These are phyloP conservation scores for Sphaerophoria rueppellii DNA, from an alignment of 2,888 invertebrate genomes.

Conservation along the genomic window DNA sequence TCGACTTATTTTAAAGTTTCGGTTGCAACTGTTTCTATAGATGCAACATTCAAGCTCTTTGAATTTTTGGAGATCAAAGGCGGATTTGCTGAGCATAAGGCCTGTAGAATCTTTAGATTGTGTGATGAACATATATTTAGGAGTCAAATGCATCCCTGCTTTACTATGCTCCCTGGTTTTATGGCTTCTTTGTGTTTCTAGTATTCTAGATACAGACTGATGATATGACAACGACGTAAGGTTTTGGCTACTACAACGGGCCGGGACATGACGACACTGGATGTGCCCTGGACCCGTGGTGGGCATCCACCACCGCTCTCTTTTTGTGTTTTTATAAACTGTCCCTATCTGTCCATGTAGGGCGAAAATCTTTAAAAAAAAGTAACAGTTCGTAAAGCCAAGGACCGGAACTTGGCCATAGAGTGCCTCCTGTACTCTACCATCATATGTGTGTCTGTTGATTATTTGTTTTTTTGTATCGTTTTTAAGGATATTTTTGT, in stretches of 20 bases:
- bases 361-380: constrained; percentile 41
- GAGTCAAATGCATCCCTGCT: background rate
- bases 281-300: constrained; percentile 16
- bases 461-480: constrained; percentile 62
- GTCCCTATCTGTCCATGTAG: constrained; percentile 46
- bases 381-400: constrained; percentile 66
- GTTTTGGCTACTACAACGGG: constrained; percentile 2
- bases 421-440: constrained; percentile 46
- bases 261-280: constrained; percentile 30
- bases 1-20: constrained; percentile 2
- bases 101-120: background rate
- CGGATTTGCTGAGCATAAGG: background rate
- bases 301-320: constrained; percentile 29
- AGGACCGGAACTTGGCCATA: constrained; percentile 71
- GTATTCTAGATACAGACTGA: constrained; percentile 55
- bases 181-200: constrained; percentile 71
- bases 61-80: background rate
- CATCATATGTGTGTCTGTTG: constrained; percentile 59
- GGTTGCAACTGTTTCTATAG: constrained; percentile 39
- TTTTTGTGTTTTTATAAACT: constrained; percentile 55
- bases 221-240: constrained; percentile 32
- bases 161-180: constrained; percentile 48
- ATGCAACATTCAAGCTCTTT: constrained; percentile 56
- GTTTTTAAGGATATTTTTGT: constrained; percentile 69
- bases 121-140: background rate